These are phyloP conservation scores for Drosophila falleni DNA, from an alignment of 2,888 invertebrate genomes.

Conservation along the genomic window DNA sequence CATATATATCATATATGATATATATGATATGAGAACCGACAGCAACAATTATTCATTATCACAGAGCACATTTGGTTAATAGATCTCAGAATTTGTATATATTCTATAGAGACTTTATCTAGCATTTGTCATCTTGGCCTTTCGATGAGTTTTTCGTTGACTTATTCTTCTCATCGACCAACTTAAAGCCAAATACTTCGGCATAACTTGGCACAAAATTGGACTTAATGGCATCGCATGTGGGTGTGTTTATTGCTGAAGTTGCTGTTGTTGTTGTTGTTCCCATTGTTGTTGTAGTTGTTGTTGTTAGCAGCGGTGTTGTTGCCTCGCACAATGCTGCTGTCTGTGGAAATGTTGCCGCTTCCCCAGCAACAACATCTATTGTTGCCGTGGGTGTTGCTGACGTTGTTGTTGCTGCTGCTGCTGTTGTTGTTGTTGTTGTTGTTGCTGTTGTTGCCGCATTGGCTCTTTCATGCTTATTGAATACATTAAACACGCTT, in stretches of 20 bases:
- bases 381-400: conserved; percentile 41
- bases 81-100: neutral
- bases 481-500: conserved; percentile 82
- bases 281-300: conserved; percentile 13
- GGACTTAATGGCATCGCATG: conserved; percentile 62
- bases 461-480: conserved; percentile 74
- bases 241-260: conserved; percentile 52
- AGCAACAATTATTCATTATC: conserved; percentile 73
- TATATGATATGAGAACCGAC: conserved; percentile 21
- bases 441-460: conserved; percentile 41
- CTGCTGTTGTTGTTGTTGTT: conserved; percentile 32
- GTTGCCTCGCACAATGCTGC: conserved; percentile 55
- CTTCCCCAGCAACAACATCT: conserved; percentile 35
- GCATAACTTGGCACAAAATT: conserved; percentile 76
- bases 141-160: conserved; percentile 37
- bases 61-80: conserved; percentile 68
- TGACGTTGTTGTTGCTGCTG: conserved; percentile 35
- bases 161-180: conserved; percentile 71
- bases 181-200: conserved; percentile 69
- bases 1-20: neutral
- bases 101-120: neutral
- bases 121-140: conserved; percentile 59
- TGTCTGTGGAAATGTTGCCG: conserved; percentile 27
- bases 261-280: conserved; percentile 28
- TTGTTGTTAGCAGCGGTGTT: conserved; percentile 49